Percentiles rank a stretch among this genome's conserved stretches.
phyloP scores from a whole-genome alignment of 2,888 invertebrate species.

The Drosophila diplacantha region DNA sequence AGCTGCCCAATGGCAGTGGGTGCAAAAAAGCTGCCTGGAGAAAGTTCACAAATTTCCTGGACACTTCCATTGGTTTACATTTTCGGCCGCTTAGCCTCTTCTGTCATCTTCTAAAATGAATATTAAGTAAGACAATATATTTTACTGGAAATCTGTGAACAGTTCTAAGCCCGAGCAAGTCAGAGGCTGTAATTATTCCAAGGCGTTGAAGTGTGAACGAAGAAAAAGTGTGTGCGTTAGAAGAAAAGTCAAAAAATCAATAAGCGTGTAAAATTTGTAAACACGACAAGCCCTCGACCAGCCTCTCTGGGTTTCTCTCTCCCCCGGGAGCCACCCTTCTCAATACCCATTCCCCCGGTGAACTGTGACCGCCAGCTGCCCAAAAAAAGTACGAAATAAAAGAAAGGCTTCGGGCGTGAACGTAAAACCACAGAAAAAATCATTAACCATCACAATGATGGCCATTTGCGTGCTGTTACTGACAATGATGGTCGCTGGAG shows the following conservation, averaged over 20 bases:
- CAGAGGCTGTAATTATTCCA: neutral
- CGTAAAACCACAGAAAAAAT: constrained; percentile 22
- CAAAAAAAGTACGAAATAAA: constrained; percentile 8
- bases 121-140: neutral
- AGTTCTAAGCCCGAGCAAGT: constrained; percentile 6
- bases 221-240: neutral
- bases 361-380: constrained; percentile 45
- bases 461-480: constrained; percentile 13
- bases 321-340: neutral
- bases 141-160: neutral
- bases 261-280: constrained; percentile 68
- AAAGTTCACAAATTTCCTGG: constrained; percentile 31
- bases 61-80: constrained; percentile 66
- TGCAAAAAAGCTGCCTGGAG: constrained; percentile 28
- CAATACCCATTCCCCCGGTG: constrained; percentile 32
- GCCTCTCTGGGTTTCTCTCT: constrained; percentile 15
- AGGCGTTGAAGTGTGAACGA: constrained; percentile 12
- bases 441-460: constrained; percentile 44
- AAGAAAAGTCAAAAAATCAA: constrained; percentile 54
- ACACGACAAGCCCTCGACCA: constrained; percentile 63
- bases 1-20: constrained; percentile 44
- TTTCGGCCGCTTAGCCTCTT: constrained; percentile 18
- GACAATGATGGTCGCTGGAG: constrained; percentile 44
- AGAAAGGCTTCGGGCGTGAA: constrained; percentile 10
- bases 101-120: constrained; percentile 1